Percentiles rank a stretch among this genome's conserved stretches.
These are phyloP conservation scores for Microplitis mediator DNA, from an alignment of 1,140 invertebrate species.

Conservation along the genomic window DNA sequence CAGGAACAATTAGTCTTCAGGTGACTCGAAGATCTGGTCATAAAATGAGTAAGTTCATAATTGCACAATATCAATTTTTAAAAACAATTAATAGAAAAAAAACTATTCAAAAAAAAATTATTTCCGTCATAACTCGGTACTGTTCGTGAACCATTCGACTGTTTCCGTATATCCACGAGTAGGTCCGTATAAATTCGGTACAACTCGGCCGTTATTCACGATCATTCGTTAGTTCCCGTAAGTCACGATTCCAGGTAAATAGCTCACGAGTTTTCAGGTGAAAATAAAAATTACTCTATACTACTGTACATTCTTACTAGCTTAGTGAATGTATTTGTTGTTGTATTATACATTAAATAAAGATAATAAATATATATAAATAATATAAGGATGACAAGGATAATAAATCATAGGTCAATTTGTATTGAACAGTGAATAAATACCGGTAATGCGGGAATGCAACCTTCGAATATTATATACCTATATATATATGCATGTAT, in stretches of 20 bases:
- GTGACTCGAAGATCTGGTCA: constrained; percentile 86
- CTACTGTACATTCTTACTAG: neutral
- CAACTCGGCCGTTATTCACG: constrained; percentile 36
- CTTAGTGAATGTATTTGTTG: constrained; percentile 9
- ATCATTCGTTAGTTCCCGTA: constrained; percentile 27
- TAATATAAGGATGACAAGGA: constrained; percentile 21
- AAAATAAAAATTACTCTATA: constrained; percentile 31
- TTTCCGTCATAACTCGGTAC: constrained; percentile 22
- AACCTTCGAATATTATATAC: constrained; percentile 41
- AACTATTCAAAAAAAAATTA: neutral
- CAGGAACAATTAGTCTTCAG: constrained; percentile 89
- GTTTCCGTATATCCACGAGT: too few relatives aligned
- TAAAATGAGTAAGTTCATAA: constrained; percentile 77
- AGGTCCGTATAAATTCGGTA: constrained; percentile 21
- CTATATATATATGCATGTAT: constrained; percentile 5
- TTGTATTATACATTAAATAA: too few relatives aligned
- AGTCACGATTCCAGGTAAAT: constrained; percentile 51
- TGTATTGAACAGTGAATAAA: neutral
- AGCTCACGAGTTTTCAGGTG: constrained; percentile 41
- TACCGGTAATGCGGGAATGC: constrained; percentile 42
- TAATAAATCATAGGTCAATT: neutral
- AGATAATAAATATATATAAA: constrained; percentile 23
- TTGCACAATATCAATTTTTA: neutral
- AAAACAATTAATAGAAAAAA: neutral
- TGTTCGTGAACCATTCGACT: constrained; percentile 14